Conservation (phyloP, 2,797 vertebrate species). For the Diplodus puntazzo region DNA sequence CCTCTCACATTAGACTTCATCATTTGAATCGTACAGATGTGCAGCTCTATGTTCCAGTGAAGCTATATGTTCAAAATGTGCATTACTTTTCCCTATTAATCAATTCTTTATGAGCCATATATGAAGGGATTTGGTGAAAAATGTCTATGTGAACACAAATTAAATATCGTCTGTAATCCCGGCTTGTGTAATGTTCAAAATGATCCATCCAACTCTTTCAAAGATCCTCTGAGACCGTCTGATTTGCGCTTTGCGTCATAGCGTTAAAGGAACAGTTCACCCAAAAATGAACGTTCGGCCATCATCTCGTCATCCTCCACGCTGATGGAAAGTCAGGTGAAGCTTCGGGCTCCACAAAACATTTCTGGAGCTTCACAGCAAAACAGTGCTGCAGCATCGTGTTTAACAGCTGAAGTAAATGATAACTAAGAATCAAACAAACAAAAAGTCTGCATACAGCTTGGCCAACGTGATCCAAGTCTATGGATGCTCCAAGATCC, state of each 20-base stretch:
- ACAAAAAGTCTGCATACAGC: too few relatives aligned
- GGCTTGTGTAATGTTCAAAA: not conserved
- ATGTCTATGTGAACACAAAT: not conserved
- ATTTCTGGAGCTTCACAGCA: too few relatives aligned
- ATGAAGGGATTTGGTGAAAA: not conserved
- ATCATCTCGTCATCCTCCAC: too few relatives aligned
- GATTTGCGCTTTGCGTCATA: not conserved
- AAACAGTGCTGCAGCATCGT: too few relatives aligned
- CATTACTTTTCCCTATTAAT: not conserved
- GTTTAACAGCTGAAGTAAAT: too few relatives aligned
- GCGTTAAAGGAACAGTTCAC: not conserved
- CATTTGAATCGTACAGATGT: not conserved
- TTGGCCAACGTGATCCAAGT: too few relatives aligned
- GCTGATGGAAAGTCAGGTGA: too few relatives aligned
- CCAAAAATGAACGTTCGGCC: too few relatives aligned
- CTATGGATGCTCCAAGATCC: too few relatives aligned
- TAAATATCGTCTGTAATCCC: not conserved
- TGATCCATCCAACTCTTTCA: not conserved
- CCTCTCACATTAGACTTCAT: not conserved
- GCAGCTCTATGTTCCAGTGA: not conserved
- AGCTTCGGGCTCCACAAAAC: too few relatives aligned
- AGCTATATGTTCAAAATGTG: not conserved
- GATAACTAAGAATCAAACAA: too few relatives aligned
- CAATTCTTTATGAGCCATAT: not conserved
- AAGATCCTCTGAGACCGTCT: not conserved